phyloP scores from a whole-genome alignment of 1,140 invertebrate genomes.

The Holcopasites calliopsidis region DNA sequence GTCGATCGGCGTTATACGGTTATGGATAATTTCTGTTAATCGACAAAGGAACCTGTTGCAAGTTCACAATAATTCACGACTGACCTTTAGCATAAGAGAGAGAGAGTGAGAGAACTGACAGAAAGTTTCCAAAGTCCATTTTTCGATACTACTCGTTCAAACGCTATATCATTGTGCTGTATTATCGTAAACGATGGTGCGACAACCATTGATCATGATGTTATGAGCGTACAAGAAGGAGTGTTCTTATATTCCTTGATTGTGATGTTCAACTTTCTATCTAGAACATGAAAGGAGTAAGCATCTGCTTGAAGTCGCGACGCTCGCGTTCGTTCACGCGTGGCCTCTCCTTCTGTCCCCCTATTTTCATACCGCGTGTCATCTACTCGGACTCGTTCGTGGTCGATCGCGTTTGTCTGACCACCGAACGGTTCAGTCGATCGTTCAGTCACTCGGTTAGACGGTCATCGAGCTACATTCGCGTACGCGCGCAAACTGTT shows the following conservation, averaged over 20 bases:
- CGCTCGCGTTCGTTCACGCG: conserved; percentile 32
- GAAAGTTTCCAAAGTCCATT: too few relatives aligned
- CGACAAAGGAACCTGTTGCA: too few relatives aligned
- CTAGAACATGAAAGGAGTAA: conserved; percentile 14
- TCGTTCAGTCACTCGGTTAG: conserved; percentile 56
- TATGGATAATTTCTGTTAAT: too few relatives aligned
- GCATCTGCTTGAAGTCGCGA: conserved; percentile 6
- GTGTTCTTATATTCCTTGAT: not conserved
- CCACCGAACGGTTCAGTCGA: conserved; percentile 41
- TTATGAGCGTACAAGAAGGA: too few relatives aligned
- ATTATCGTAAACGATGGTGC: not conserved
- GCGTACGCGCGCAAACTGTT: conserved; percentile 39
- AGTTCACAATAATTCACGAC: too few relatives aligned
- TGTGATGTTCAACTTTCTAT: not conserved
- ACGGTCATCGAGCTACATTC: conserved; percentile 61
- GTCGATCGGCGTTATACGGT: too few relatives aligned
- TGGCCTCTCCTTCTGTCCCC: conserved; percentile 46
- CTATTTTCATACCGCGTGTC: conserved; percentile 52
- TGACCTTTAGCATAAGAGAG: too few relatives aligned
- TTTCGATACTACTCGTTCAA: too few relatives aligned
- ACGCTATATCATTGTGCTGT: too few relatives aligned
- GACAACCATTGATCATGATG: not conserved
- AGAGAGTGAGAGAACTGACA: too few relatives aligned
- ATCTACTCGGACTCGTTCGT: conserved; percentile 40
- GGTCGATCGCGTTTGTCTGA: conserved; percentile 27